A percentile compares a stretch with the other conserved stretches of the same genome.
Evolutionary conservation across 2,113 vertebrate species (phyloP).

Genomic region (Eudorcas thomsonii): DNA sequence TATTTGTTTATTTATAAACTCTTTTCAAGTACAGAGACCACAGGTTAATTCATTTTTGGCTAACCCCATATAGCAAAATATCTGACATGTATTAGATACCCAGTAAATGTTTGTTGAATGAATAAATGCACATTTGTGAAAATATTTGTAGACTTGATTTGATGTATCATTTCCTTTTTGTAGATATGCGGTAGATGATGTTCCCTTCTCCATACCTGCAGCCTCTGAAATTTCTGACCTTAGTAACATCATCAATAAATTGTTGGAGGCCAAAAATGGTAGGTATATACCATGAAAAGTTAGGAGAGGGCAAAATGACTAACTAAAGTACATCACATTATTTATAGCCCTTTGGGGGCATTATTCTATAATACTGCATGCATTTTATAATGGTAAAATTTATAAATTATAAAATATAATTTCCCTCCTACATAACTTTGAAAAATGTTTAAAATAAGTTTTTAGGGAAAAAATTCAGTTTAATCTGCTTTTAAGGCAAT

Average conservation of each 20-base stretch:
- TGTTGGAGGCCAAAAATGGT: slow-evolving; percentile 91
- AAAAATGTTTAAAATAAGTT: slow-evolving; percentile 22
- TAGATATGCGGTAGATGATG: slow-evolving; percentile 92
- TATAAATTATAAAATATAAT: background rate
- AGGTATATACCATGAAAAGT: slow-evolving; percentile 47
- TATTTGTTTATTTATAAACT: background rate
- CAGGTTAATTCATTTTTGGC: slow-evolving; percentile 22
- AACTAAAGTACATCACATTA: background rate
- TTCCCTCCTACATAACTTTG: background rate
- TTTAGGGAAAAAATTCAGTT: slow-evolving; percentile 5
- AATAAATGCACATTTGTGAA: slow-evolving; percentile 21
- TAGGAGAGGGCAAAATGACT: background rate
- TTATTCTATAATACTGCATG: background rate
- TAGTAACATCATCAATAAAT: slow-evolving; percentile 94
- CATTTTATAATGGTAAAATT: slow-evolving; percentile 6
- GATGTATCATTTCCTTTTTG: slow-evolving; percentile 36
- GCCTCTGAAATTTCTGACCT: slow-evolving; percentile 89
- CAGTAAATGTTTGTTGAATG: slow-evolving; percentile 14
- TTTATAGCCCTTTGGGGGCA: background rate
- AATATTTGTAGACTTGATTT: slow-evolving; percentile 23
- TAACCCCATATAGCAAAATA: background rate
- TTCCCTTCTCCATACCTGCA: slow-evolving; percentile 95
- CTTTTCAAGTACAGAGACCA: background rate
- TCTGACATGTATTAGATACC: background rate
- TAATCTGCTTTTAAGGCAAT: background rate